Conservation (phyloP, 2,888 invertebrate genomes). For the Crocallis elinguaria region DNA sequence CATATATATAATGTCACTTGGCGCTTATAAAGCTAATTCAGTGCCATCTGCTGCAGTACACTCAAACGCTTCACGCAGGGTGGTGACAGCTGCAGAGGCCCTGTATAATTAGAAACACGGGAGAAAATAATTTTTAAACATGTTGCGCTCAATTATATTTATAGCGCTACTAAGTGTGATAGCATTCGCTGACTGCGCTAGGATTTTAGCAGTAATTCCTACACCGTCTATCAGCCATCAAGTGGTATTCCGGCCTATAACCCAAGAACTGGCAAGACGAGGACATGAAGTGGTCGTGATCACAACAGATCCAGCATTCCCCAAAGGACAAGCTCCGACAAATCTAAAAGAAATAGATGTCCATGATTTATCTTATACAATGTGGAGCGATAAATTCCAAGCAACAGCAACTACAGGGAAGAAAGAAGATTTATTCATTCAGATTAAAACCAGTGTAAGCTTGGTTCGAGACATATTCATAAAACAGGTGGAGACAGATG, state of each 20-base stretch:
- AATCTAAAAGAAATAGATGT: constrained; percentile 63
- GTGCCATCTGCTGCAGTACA: too few relatives aligned
- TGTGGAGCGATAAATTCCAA: constrained; percentile 31
- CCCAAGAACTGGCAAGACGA: constrained; percentile 52
- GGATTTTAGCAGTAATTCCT: constrained; percentile 10
- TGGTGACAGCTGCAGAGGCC: too few relatives aligned
- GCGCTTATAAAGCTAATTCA: too few relatives aligned
- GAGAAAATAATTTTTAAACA: background rate
- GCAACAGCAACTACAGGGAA: background rate
- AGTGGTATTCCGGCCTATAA: constrained; percentile 63
- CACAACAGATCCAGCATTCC: constrained; percentile 57
- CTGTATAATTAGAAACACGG: too few relatives aligned
- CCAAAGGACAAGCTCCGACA: constrained; percentile 28
- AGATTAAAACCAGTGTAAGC: constrained; percentile 23
- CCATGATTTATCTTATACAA: constrained; percentile 45
- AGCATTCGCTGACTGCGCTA: background rate
- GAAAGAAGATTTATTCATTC: background rate
- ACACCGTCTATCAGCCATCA: constrained; percentile 42
- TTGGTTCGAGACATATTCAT: background rate
- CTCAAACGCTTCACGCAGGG: too few relatives aligned
- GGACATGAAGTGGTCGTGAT: constrained; percentile 60
- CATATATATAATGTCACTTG: too few relatives aligned
- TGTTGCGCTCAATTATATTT: background rate
- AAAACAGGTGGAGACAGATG: constrained; percentile 37
- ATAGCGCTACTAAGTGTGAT: background rate